Evolutionary conservation across 2,113 vertebrate species (phyloP).

Genomic region (Pelobates fuscus): DNA sequence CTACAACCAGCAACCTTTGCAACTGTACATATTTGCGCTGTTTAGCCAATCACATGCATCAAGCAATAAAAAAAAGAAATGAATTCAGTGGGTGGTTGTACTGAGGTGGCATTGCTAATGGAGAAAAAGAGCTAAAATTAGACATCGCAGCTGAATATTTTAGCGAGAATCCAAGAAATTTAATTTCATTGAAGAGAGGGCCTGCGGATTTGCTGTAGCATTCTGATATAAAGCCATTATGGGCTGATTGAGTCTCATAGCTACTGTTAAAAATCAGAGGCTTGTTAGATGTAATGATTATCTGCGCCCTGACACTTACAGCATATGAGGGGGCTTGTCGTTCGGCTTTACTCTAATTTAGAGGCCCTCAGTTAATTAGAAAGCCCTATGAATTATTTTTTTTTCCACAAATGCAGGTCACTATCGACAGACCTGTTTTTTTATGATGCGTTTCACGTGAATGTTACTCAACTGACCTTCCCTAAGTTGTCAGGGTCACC

Average conservation of each 20-base stretch:
- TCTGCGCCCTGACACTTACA: slow-evolving; percentile 68
- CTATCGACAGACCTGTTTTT: slow-evolving; percentile 70
- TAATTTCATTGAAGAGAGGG: slow-evolving; percentile 61
- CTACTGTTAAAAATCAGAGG: slow-evolving; percentile 67
- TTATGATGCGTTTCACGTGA: slow-evolving; percentile 68
- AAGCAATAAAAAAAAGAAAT: slow-evolving; percentile 43
- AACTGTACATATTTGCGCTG: slow-evolving; percentile 11
- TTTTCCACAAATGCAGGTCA: slow-evolving; percentile 64
- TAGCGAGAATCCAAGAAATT: slow-evolving; percentile 61
- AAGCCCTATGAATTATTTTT: slow-evolving; percentile 69
- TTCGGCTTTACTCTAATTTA: slow-evolving; percentile 70
- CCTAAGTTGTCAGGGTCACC: slow-evolving; percentile 60
- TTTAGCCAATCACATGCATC: slow-evolving; percentile 30
- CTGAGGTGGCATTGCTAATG: slow-evolving; percentile 46
- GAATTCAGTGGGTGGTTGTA: slow-evolving; percentile 37
- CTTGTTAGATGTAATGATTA: slow-evolving; percentile 74
- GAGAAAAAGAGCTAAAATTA: slow-evolving; percentile 60
- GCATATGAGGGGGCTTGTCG: slow-evolving; percentile 61
- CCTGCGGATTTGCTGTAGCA: slow-evolving; percentile 35
- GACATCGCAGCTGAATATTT: slow-evolving; percentile 61
- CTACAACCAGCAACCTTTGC: not conserved
- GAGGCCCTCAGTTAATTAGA: slow-evolving; percentile 78
- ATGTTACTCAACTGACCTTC: slow-evolving; percentile 66
- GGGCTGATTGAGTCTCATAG: slow-evolving; percentile 65
- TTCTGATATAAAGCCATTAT: slow-evolving; percentile 65